These are phyloP conservation scores for Falco columbarius DNA, from an alignment of 2,797 vertebrate species.

Conservation along the genomic window DNA sequence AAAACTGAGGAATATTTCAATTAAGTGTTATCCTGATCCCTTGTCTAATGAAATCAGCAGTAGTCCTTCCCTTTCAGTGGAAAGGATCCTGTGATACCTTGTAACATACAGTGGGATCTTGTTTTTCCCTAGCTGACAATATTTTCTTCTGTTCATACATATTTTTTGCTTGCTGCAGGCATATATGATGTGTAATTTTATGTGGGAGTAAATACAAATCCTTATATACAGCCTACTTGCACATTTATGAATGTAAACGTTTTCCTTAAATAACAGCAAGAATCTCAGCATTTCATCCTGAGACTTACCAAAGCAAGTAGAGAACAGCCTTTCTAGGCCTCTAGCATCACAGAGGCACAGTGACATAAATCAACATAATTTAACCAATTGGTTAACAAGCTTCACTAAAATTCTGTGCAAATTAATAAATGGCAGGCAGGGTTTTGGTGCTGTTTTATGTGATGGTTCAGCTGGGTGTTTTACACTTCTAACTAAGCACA, in stretches of 20 bases:
- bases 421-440: neutral
- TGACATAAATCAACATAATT: neutral
- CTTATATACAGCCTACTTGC: neutral
- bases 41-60: neutral
- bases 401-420: slow-evolving; percentile 1
- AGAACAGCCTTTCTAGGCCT: no score
- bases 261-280: neutral
- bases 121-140: neutral
- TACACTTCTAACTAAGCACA: neutral
- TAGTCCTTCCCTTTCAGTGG: neutral
- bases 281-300: neutral
- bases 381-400: neutral
- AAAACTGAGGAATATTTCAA: neutral
- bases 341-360: neutral
- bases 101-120: neutral
- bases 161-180: neutral
- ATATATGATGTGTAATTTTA: neutral
- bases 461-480: neutral
- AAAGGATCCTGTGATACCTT: neutral
- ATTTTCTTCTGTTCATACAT: neutral
- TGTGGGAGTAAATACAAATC: neutral
- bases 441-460: neutral
- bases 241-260: neutral
- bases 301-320: neutral
- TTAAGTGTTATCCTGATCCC: neutral